These are phyloP conservation scores for Dicranocentrus wangi DNA, from an alignment of 2,888 invertebrate species.

Conservation along the genomic window DNA sequence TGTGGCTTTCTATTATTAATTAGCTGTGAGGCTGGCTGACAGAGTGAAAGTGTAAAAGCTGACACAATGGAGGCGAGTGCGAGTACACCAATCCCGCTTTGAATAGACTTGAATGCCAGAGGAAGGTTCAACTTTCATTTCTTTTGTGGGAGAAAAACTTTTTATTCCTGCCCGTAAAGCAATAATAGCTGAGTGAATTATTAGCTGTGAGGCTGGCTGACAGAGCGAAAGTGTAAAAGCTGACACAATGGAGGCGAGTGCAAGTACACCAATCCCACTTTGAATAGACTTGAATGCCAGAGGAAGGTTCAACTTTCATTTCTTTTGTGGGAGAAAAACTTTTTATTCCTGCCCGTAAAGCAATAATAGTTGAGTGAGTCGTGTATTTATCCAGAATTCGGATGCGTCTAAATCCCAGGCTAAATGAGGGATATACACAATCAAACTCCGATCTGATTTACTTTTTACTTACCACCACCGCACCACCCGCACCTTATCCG, in stretches of 20 bases:
- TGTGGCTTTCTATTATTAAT: constrained; percentile 24
- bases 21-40: not conserved
- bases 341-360: not conserved
- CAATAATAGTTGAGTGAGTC: not conserved
- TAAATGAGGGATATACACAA: constrained; percentile 22
- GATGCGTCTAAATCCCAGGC: constrained; percentile 15
- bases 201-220: not conserved
- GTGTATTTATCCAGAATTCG: constrained; percentile 5
- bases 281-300: too few species aligned
- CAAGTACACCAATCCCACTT: too few species aligned
- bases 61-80: not conserved
- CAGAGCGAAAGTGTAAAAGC: not conserved
- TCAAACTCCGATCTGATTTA: constrained; percentile 13
- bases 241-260: not conserved
- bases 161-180: not conserved
- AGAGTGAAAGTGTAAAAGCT: constrained; percentile 5
- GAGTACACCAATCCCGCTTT: too few species aligned
- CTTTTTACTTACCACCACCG: not conserved
- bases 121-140: not conserved
- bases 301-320: not conserved
- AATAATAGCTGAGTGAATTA: not conserved
- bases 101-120: too few species aligned
- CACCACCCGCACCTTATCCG: too few species aligned
- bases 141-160: not conserved
- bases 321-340: not conserved